phyloP scores from a whole-genome alignment of 2,113 vertebrate species.

The Equus przewalskii region DNA sequence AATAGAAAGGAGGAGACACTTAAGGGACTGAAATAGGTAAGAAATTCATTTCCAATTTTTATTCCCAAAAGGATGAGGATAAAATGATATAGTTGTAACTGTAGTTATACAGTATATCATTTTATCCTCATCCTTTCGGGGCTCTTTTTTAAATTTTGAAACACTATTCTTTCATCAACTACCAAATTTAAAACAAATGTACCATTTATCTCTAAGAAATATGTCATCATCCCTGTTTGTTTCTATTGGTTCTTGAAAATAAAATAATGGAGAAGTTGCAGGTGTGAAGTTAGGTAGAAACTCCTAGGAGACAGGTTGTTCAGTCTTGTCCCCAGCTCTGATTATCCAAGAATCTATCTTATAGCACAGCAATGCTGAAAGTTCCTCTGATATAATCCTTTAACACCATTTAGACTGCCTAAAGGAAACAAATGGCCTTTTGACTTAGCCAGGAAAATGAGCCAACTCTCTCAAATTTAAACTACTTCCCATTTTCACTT shows the following conservation, averaged over 20 bases:
- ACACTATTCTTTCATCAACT: background rate
- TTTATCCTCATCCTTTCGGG: background rate
- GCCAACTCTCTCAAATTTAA: conserved; percentile 36
- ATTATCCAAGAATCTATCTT: background rate
- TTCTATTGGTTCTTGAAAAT: background rate
- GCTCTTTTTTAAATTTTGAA: background rate
- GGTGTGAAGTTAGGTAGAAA: background rate
- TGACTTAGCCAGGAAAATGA: conserved; percentile 37
- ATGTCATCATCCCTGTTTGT: background rate
- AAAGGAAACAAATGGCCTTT: conserved; percentile 19
- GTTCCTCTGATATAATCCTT: conserved; percentile 8
- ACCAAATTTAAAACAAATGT: background rate
- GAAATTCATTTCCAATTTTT: background rate
- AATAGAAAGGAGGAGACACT: background rate
- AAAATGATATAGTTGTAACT: background rate
- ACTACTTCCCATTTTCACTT: conserved; percentile 15
- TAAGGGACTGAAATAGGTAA: background rate
- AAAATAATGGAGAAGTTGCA: background rate
- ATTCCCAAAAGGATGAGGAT: background rate
- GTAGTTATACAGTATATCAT: background rate
- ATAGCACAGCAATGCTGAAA: background rate
- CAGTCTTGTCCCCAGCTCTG: background rate
- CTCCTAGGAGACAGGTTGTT: background rate
- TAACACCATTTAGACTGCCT: background rate
- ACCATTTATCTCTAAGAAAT: background rate